Conservation (phyloP, 2,888 invertebrate genomes). For the Leucozona laternaria region DNA sequence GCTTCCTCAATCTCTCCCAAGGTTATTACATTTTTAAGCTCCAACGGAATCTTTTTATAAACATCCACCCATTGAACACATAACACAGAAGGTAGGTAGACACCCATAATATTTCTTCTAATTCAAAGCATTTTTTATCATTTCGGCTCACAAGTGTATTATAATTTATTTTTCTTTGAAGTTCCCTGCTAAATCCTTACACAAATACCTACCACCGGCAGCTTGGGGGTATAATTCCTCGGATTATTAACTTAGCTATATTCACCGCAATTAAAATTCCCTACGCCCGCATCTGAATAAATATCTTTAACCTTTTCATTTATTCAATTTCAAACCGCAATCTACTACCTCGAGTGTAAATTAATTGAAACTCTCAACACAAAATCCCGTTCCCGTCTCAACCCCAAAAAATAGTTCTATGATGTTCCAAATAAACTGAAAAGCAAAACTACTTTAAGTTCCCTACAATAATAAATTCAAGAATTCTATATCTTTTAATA, state of each 20-base stretch:
- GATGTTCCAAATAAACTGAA: slow-evolving; percentile 8
- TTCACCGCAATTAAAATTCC: slow-evolving; percentile 35
- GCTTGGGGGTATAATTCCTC: slow-evolving; percentile 13
- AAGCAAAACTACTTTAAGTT: slow-evolving; percentile 21
- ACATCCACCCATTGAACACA: background rate
- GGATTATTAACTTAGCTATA: slow-evolving; percentile 37
- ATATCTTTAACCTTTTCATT: slow-evolving; percentile 27
- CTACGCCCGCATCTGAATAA: slow-evolving; percentile 10
- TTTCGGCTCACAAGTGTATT: background rate
- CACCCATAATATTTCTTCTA: background rate
- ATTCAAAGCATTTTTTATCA: slow-evolving; percentile 1
- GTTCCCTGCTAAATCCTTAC: slow-evolving; percentile 2
- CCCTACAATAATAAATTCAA: slow-evolving; percentile 10
- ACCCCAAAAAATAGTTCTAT: slow-evolving; percentile 13
- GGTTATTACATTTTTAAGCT: background rate
- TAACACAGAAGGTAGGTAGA: background rate
- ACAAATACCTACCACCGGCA: background rate
- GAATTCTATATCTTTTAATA: background rate
- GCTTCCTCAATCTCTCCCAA: background rate
- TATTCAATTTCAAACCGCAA: slow-evolving; percentile 44
- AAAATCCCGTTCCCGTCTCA: background rate
- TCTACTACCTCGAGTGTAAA: slow-evolving; percentile 34
- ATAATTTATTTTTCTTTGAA: slow-evolving; percentile 22
- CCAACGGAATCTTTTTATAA: background rate
- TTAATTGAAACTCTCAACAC: slow-evolving; percentile 50